Percentiles rank a stretch among this genome's conserved stretches.
These are phyloP conservation scores for Pholis gunnellus DNA, from an alignment of 2,113 vertebrate genomes.

Conservation along the genomic window DNA sequence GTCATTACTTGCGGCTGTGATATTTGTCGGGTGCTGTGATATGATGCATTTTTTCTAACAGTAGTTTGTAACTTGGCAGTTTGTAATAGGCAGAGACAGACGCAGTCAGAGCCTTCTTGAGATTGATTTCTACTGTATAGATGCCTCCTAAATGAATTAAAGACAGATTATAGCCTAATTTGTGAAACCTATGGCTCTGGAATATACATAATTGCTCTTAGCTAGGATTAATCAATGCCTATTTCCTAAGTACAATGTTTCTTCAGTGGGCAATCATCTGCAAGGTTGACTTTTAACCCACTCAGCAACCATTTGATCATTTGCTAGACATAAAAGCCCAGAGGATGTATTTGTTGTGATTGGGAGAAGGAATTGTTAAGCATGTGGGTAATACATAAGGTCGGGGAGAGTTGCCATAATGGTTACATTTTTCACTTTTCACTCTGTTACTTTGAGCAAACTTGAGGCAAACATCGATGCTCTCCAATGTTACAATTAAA, in stretches of 20 bases:
- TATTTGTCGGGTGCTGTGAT: constrained; percentile 47
- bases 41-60: constrained; percentile 31
- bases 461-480: too few relatives aligned
- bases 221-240: constrained; percentile 48
- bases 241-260: constrained; percentile 30
- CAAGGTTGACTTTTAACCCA: constrained; percentile 44
- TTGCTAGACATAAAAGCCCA: not conserved
- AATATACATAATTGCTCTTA: constrained; percentile 45
- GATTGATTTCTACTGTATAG: constrained; percentile 38
- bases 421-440: too few relatives aligned
- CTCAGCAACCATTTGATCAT: constrained; percentile 36
- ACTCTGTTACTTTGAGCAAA: too few relatives aligned
- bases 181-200: constrained; percentile 41
- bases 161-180: constrained; percentile 46
- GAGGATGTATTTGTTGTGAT: not conserved
- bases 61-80: not conserved
- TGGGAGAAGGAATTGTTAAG: not conserved
- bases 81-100: constrained; percentile 1
- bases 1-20: constrained; percentile 57
- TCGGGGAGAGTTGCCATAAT: too few relatives aligned
- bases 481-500: too few relatives aligned
- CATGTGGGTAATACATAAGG: not conserved
- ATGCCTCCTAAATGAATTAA: constrained; percentile 50
- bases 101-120: constrained; percentile 21
- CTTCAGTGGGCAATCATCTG: constrained; percentile 29